These are phyloP conservation scores for Baccha elongata DNA, from an alignment of 2,888 invertebrate species.

Conservation along the genomic window DNA sequence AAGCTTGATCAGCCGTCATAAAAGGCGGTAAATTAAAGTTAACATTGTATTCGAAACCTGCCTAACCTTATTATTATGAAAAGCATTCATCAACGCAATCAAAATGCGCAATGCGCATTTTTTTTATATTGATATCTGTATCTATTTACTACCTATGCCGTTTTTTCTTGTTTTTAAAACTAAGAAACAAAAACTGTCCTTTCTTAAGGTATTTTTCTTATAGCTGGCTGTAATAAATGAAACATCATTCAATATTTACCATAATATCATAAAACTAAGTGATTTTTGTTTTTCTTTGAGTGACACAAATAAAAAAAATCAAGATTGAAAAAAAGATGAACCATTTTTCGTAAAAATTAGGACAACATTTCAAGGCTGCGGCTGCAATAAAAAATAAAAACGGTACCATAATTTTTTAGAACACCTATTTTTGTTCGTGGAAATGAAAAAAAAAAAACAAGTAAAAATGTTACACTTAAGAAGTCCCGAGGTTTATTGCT, in stretches of 20 bases:
- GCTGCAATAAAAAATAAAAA: conserved; percentile 26
- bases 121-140: too few species aligned
- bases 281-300: background rate
- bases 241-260: conserved; percentile 31
- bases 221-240: background rate
- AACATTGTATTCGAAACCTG: conserved; percentile 45
- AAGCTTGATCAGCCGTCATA: conserved; percentile 73
- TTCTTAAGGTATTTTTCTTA: background rate
- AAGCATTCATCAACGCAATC: conserved; percentile 18
- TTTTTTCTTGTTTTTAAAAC: too few species aligned
- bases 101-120: conserved; percentile 22
- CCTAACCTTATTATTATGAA: conserved; percentile 14
- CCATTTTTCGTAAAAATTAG: conserved; percentile 51
- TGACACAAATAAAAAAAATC: conserved; percentile 19
- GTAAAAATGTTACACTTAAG: conserved; percentile 63
- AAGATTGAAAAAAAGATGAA: conserved; percentile 38
- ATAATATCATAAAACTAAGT: conserved; percentile 44
- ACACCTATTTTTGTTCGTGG: conserved; percentile 44
- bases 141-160: too few species aligned
- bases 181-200: background rate
- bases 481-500: conserved; percentile 35
- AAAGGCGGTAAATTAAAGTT: conserved; percentile 72
- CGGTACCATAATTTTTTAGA: conserved; percentile 40
- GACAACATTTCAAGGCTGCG: conserved; percentile 45
- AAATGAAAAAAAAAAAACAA: conserved; percentile 9